Percentiles rank a stretch among this genome's conserved stretches.
Evolutionary conservation across 1,140 invertebrate species (phyloP).

Genomic region (Hestina assimilis): DNA sequence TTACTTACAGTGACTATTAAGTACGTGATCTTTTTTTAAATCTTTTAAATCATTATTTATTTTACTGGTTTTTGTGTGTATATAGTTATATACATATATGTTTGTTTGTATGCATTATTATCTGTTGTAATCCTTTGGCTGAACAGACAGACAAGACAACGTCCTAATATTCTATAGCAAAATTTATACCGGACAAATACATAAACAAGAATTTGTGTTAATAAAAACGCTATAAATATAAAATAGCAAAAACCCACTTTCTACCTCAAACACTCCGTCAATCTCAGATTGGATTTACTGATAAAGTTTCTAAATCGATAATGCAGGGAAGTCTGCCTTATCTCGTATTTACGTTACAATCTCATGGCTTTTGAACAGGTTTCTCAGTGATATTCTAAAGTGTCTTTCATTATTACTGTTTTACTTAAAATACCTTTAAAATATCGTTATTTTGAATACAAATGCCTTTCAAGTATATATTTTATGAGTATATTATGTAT

Average conservation of each 20-base stretch:
- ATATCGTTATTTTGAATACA: not conserved
- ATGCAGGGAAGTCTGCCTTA: constrained; percentile 28
- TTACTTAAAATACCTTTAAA: constrained; percentile 9
- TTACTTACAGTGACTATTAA: too few relatives aligned
- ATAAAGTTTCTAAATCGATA: constrained; percentile 36
- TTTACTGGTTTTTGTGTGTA: too few relatives aligned
- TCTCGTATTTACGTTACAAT: constrained; percentile 27
- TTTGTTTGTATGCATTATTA: too few relatives aligned
- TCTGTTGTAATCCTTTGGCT: too few relatives aligned
- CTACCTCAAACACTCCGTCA: constrained; percentile 25
- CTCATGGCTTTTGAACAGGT: constrained; percentile 21
- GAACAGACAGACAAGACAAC: too few relatives aligned
- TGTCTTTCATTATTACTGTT: constrained; percentile 17
- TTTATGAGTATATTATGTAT: not conserved
- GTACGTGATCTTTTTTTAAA: too few relatives aligned
- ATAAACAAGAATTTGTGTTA: too few relatives aligned
- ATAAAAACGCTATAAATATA: too few relatives aligned
- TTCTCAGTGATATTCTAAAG: constrained; percentile 5
- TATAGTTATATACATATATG: too few relatives aligned
- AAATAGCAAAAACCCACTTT: constrained; percentile 18
- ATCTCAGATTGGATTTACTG: constrained; percentile 27
- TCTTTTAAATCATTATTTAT: too few relatives aligned
- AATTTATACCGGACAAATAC: too few relatives aligned
- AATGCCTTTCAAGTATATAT: not conserved
- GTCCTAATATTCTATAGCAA: too few relatives aligned